A percentile compares a stretch with the other conserved stretches of the same genome.
Conservation (phyloP, 2,888 invertebrate species). For the Drosophila robusta region DNA sequence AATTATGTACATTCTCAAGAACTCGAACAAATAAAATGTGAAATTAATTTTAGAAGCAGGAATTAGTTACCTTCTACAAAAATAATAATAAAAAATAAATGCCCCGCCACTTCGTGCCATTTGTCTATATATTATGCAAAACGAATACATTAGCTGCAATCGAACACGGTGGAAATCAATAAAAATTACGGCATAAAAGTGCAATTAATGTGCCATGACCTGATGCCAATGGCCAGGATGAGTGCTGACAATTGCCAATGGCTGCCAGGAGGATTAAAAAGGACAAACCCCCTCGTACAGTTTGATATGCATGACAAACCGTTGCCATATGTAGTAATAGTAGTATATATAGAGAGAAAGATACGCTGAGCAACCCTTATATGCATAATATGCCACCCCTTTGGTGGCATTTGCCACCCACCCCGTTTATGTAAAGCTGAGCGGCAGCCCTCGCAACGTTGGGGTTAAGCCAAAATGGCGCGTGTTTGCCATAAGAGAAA, state of each 20-base stretch:
- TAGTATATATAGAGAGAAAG: constrained; percentile 8
- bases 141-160: constrained; percentile 33
- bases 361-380: constrained; percentile 60
- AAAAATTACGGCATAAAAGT: constrained; percentile 69
- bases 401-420: constrained; percentile 44
- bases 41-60: no score
- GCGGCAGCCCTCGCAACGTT: constrained; percentile 48
- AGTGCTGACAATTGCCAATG: constrained; percentile 46
- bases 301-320: constrained; percentile 54
- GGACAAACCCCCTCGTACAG: constrained; percentile 14
- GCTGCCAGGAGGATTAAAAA: constrained; percentile 38
- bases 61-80: background rate
- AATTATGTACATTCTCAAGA: background rate
- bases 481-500: constrained; percentile 49
- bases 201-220: constrained; percentile 72
- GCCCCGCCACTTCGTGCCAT: background rate
- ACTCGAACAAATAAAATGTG: no score
- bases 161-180: constrained; percentile 55
- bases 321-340: constrained; percentile 9
- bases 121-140: constrained; percentile 46
- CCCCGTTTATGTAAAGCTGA: constrained; percentile 36
- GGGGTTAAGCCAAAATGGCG: constrained; percentile 78
- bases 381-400: constrained; percentile 76
- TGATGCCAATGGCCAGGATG: constrained; percentile 32
- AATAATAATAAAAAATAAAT: background rate